These are phyloP conservation scores for Sceloporus tristichus DNA, from an alignment of 2,113 vertebrate genomes.

Conservation along the genomic window DNA sequence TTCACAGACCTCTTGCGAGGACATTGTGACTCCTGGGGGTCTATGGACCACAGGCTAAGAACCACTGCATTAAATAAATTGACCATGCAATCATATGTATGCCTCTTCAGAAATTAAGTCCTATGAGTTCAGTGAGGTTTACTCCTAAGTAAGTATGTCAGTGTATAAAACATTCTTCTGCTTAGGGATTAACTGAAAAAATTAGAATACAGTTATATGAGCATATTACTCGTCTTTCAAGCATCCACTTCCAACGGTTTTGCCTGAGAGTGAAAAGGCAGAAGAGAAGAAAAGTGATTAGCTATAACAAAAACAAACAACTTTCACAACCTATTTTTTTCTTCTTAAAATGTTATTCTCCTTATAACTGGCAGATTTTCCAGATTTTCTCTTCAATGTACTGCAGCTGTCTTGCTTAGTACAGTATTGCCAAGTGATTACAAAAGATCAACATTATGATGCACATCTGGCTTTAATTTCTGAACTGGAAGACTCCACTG, in stretches of 20 bases:
- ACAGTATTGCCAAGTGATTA: constrained; percentile 38
- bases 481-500: neutral
- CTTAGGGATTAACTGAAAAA: neutral
- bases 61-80: too few species aligned
- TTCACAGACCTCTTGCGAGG: too few species aligned
- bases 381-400: constrained; percentile 52
- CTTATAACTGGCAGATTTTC: constrained; percentile 32
- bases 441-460: constrained; percentile 10
- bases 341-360: constrained; percentile 58
- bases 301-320: constrained; percentile 24
- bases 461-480: constrained; percentile 38
- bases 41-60: too few species aligned
- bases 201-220: neutral
- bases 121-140: neutral
- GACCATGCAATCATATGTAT: too few species aligned
- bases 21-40: too few species aligned
- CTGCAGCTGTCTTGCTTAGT: constrained; percentile 54
- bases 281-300: constrained; percentile 37
- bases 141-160: neutral
- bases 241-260: constrained; percentile 50
- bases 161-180: neutral
- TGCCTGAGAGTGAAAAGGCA: constrained; percentile 27
- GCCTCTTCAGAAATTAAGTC: too few species aligned
- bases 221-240: constrained; percentile 20
- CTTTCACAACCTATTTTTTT: neutral